Conservation (phyloP, 2,888 invertebrate genomes). For the Drosophila neutralis region DNA sequence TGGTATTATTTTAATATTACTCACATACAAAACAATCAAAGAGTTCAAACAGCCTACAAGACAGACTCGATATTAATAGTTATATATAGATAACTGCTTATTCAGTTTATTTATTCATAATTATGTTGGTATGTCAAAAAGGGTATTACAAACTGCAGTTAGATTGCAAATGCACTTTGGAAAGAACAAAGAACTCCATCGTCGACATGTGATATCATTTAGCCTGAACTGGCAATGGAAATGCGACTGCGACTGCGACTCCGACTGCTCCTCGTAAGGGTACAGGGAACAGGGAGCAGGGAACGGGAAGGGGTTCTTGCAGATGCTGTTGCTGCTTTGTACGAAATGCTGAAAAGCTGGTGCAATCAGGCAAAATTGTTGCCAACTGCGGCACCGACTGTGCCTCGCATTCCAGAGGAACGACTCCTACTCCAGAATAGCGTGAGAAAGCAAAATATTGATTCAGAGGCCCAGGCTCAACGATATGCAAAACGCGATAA, state of each 20-base stretch:
- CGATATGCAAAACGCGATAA: conserved; percentile 81
- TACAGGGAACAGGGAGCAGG: not conserved
- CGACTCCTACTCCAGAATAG: conserved; percentile 60
- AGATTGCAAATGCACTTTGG: conserved; percentile 68
- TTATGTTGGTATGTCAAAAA: not conserved
- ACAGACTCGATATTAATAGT: not conserved
- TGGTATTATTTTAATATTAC: not conserved
- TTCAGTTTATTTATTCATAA: not conserved
- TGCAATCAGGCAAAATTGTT: conserved; percentile 78
- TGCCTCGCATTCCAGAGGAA: conserved; percentile 67
- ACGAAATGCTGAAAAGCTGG: conserved; percentile 36
- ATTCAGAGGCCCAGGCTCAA: conserved; percentile 56
- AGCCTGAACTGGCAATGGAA: conserved; percentile 39
- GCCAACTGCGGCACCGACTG: conserved; percentile 66
- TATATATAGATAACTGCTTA: not conserved
- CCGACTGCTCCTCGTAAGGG: conserved; percentile 3
- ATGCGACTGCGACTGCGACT: conserved; percentile 20
- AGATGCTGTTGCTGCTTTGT: conserved; percentile 27
- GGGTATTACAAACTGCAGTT: conserved; percentile 34
- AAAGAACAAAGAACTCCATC: conserved; percentile 52
- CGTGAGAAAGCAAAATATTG: conserved; percentile 81
- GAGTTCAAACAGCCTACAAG: not conserved
- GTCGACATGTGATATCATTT: conserved; percentile 78
- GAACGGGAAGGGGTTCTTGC: not conserved
- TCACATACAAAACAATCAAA: not conserved